Evolutionary conservation across 2,888 invertebrate species (phyloP).

Genomic region (Quadroppia sp.): DNA sequence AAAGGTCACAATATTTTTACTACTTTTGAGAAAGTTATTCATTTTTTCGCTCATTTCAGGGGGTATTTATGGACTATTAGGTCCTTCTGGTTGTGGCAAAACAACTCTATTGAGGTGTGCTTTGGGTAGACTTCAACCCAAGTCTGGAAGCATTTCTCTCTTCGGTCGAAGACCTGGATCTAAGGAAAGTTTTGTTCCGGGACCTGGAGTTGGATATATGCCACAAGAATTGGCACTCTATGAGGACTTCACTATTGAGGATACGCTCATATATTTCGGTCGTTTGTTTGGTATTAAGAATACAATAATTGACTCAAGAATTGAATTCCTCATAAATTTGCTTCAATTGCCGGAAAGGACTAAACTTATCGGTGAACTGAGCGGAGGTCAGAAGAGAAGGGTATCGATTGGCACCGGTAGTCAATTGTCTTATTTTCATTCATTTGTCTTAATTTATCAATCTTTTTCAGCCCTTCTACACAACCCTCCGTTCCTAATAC

Average conservation of each 20-base stretch:
- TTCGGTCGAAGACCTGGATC: conserved; percentile 84
- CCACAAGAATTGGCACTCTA: conserved; percentile 61
- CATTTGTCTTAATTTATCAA: not conserved
- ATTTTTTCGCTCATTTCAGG: not conserved
- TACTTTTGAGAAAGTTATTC: too few relatives aligned
- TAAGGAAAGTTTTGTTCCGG: conserved; percentile 83
- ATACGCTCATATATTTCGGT: conserved; percentile 94
- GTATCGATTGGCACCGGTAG: conserved; percentile 72
- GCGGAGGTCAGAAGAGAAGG: conserved; percentile 84
- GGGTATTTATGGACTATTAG: conserved; percentile 35
- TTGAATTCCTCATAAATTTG: conserved; percentile 80
- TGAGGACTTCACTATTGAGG: conserved; percentile 72
- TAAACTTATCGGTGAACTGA: conserved; percentile 69
- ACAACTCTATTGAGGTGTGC: conserved; percentile 87
- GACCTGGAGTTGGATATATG: conserved; percentile 92
- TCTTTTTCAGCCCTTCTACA: conserved; percentile 71
- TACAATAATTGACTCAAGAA: conserved; percentile 70
- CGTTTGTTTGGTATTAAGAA: conserved; percentile 91
- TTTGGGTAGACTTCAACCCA: conserved; percentile 76
- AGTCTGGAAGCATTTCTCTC: conserved; percentile 82
- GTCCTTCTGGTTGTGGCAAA: conserved; percentile 41
- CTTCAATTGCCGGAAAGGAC: conserved; percentile 82
- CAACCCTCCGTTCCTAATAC: conserved; percentile 81
- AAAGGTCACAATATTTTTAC: not conserved
- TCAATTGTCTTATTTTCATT: not conserved